These are phyloP conservation scores for Lethenteron reissneri DNA, from an alignment of 2,113 vertebrate genomes.

Conservation along the genomic window DNA sequence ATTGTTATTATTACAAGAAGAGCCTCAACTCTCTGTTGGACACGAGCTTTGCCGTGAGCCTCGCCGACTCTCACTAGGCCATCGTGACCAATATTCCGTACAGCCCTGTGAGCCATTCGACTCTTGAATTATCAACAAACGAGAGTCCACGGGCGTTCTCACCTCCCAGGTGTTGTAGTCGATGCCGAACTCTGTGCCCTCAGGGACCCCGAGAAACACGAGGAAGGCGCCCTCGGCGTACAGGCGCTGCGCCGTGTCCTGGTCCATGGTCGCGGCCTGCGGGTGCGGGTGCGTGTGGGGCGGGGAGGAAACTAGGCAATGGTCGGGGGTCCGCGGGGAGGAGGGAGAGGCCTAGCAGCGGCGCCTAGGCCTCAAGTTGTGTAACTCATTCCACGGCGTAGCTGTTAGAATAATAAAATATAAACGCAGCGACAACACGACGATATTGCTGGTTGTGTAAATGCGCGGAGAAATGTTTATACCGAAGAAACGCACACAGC, in stretches of 20 bases:
- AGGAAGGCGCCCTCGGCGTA: constrained; percentile 73
- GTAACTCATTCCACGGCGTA: too few species aligned
- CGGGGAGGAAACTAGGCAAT: too few species aligned
- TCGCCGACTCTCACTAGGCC: neutral
- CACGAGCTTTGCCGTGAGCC: too few species aligned
- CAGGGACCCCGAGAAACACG: constrained; percentile 49
- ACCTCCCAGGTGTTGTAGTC: constrained; percentile 54
- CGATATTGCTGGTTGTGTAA: too few species aligned
- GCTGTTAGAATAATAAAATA: too few species aligned
- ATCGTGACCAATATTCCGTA: neutral
- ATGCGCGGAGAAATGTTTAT: too few species aligned
- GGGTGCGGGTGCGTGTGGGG: too few species aligned
- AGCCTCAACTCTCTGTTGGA: neutral
- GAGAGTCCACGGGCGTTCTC: neutral
- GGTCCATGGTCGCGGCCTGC: constrained; percentile 28
- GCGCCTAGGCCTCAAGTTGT: too few species aligned
- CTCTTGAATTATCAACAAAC: neutral
- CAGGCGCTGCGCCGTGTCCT: constrained; percentile 43
- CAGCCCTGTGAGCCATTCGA: neutral
- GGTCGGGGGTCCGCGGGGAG: too few species aligned
- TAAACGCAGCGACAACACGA: too few species aligned
- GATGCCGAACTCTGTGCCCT: constrained; percentile 65
- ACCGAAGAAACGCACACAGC: too few species aligned
- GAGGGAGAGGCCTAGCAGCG: too few species aligned
- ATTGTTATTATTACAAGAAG: neutral